Evolutionary conservation across 1,140 invertebrate species (phyloP), one percentile per base, ranked within the genome.

Genomic region (Liolophura sinensis): DNA sequence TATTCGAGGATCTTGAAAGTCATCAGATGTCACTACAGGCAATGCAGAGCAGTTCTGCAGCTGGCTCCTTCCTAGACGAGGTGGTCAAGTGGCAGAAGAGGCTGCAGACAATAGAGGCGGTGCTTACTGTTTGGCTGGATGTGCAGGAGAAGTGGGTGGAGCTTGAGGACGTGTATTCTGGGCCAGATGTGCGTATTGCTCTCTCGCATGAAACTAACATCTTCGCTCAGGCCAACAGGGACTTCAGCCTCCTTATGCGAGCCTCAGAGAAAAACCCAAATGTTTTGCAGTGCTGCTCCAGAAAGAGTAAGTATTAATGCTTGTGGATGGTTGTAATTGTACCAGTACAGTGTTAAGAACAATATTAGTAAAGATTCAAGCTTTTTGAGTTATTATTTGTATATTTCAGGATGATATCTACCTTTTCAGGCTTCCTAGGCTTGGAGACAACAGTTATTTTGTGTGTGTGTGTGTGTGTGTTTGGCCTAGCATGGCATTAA

Each of bases 191-290:
- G 12, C 71, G 77, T 14, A 77, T 73, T 15, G 72, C 79, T 18
- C 65, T 84, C 22, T 72, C 79, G 27, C 76, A 80, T 65, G 82
- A 84, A 73, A 74, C 78, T 51, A 78, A 79, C 57, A 72, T 74
- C 48, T 83, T 85, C 71, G 71, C 71, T 31, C 67, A 76, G 27
- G 74, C 76, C 50, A 82, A 83, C 72, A 74, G 76, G 60, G 83
- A 85, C 63, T 84, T 85, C 70, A 63, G 75, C 25, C 71, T 81
- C 0, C 67, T 85, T 49, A 84, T 84, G 83, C 73, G 76, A 60
- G 82, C 83, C 16, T 83, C 82, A 52, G 80, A 84, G 75, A 82
- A 79, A 71, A 84, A 85, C 63, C 79, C 80, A 20, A 85, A 85
- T 71, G 80, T 85, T 15, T 69, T 84, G n/a, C 82, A 84, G 69